Base-by-base conservation (phyloP, 2,888 invertebrate genomes). In the Plagodis dolabraria region DNA sequence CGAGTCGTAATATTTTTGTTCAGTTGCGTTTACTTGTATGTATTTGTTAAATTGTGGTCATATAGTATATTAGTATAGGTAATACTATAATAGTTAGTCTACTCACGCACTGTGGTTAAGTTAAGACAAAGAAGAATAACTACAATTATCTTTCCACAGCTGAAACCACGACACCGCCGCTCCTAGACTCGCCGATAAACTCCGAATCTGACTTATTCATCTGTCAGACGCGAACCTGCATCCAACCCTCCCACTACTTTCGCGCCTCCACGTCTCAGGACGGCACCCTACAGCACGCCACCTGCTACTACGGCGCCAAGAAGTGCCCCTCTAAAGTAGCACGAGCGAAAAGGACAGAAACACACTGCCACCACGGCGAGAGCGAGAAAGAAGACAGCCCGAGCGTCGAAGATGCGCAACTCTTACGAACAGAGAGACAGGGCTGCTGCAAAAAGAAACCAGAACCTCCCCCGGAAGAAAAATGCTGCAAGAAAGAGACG, bases 191-290 rank as follows among this genome's bases (percentile, higher is more conserved):
- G 0, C 76, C 87, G 0, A 69, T 78, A 42, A 84, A 78, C 57
- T 86, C 89, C 0, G 90, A 90, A 47, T 85, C 90, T 0, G 91
- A 91, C 45, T 74, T 86, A 52, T 90, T 89, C 72, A 81, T 86
- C 63, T 92, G 92, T 59, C 88, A 83, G 63, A 92, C 91, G 5
- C 83, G 90, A 58, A 85, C 85, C 42, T 92, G 92, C 77, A 86
- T 90, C 40, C 90, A 89, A 58, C 91, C 92, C 0, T 89, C 92
- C 0, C 90, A 91, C 68, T 91, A 92, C 75, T 89, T 87, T 78
- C 85, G 83, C 9, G 85, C 89, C n/a, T 72, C 77, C 47, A 73
- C 79, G 0, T 76, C 86, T 0, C 76, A 77, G 52, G 83, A 79
- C 36, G 77, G 75, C 59, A 68, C 74, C 33, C 59, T 59, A 44